Base-by-base conservation (phyloP, 2,113 vertebrate species). In the Bettongia penicillata region DNA sequence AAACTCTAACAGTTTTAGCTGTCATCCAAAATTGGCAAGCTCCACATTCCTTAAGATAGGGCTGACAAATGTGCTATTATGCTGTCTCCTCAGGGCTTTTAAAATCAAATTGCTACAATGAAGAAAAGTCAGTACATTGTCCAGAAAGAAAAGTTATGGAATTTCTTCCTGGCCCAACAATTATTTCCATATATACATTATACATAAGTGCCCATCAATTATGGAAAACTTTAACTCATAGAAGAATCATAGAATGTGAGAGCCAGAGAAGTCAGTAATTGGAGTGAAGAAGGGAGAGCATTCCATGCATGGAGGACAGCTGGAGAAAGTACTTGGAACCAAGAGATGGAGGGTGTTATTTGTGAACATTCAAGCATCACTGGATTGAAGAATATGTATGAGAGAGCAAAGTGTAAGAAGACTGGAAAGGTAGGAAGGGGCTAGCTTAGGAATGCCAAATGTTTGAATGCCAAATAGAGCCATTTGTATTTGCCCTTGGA, bases 61-160 rank as follows among this genome's bases (percentile, higher is more conserved):
- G n/a, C 68, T 84, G n/a, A 84, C n/a, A 84, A 84, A 84, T 43
- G 68, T 84, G n/a, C 68, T 84, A 84, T 43, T 84, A 84, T n/a
- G 23, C 68, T 84, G n/a, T 84, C 68, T 84, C 68, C 68, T 43
- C n/a, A 43, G 68, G 68, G 68, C 68, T 84, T 84, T 84, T 43
- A 84, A 84, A 84, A 84, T 43, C 68, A 84, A 84, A 84, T 84
- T 84, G 68, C 19, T 43, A 43, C 68, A 84, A 43, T 84, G n/a
- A 84, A 84, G 68, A 84, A 84, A 43, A 84, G 37, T 84, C 68
- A 43, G n/a, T 84, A 43, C 68, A 43, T 84, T 84, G n/a, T 84
- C 68, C 68, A 84, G n/a, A 84, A 43, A n/a, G n/a, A 84, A 84
- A 84, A 84, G n/a, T 84, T 84, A 84, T 84, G 68, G n/a, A 84